Evolutionary conservation across 2,888 invertebrate genomes (phyloP).

Genomic region (Cynaeus angustus): DNA sequence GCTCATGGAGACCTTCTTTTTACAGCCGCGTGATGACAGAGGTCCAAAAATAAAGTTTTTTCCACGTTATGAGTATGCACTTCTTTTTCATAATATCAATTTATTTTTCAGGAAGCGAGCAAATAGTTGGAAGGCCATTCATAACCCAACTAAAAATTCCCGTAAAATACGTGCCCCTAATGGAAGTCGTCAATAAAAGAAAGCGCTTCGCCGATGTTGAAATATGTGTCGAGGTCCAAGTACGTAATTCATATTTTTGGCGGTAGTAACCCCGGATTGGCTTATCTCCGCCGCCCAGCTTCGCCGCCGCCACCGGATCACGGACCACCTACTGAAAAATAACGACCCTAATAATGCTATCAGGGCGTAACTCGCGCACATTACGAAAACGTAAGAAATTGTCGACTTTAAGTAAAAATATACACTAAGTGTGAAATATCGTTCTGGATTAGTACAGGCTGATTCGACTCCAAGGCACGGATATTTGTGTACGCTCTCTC

Average conservation of each 20-base stretch:
- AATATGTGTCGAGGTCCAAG: slow-evolving; percentile 64
- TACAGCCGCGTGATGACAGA: slow-evolving; percentile 11
- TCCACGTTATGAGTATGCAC: too few relatives aligned
- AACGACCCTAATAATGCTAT: slow-evolving; percentile 69
- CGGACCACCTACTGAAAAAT: slow-evolving; percentile 63
- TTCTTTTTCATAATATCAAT: too few relatives aligned
- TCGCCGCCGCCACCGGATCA: slow-evolving; percentile 49
- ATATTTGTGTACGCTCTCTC: slow-evolving; percentile 26
- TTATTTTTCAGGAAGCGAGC: background rate
- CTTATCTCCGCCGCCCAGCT: slow-evolving; percentile 41
- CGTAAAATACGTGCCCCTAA: slow-evolving; percentile 48
- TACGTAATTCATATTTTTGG: slow-evolving; percentile 67
- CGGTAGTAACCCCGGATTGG: slow-evolving; percentile 56
- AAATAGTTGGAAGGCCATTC: slow-evolving; percentile 1
- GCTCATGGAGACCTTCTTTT: slow-evolving; percentile 29
- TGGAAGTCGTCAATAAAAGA: slow-evolving; percentile 56
- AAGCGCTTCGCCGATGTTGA: slow-evolving; percentile 53
- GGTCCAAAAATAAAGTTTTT: too few relatives aligned
- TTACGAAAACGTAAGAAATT: slow-evolving; percentile 22
- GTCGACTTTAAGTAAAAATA: slow-evolving; percentile 22
- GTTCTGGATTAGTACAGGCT: slow-evolving; percentile 10
- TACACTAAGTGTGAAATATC: slow-evolving; percentile 32
- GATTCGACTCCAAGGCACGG: slow-evolving; percentile 13
- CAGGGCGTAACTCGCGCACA: slow-evolving; percentile 47
- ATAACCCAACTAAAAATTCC: slow-evolving; percentile 50